Base-by-base conservation (phyloP, 1,140 invertebrate species). In the Cyphomyrmex costatus region DNA sequence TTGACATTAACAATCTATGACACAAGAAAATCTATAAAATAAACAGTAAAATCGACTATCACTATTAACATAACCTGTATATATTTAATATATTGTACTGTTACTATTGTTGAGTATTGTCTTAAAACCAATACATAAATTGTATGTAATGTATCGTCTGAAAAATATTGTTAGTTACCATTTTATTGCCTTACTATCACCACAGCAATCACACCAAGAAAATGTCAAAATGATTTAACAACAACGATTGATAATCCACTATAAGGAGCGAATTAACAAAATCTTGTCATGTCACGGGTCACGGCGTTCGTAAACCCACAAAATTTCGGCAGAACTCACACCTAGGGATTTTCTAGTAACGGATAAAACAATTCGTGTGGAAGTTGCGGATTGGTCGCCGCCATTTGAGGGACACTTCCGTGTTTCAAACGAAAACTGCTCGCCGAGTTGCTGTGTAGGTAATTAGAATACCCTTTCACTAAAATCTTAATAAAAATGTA, bases 81-180 rank as follows among this genome's bases (percentile, higher is more conserved):
- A 66, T 66, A 33, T 19, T 6, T 27, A 60, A 60, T 49, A 63
- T 68, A 51, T 68, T 24, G 14, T 66, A 49, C 16, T n/a, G n/a
- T n/a, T n/a, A n/a, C n/a, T n/a, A n/a, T n/a, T n/a, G n/a, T n/a
- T n/a, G n/a, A 7, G 3, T 24, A 36, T 30, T 30, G 49, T 84
- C 27, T 46, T n/a, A 65, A 65, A 30, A 66, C 1, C 21, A 4
- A 53, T 42, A 79, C 1, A 33, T 8, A 53, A 42, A 56, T 12
- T 53, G 30, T 6, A n/a, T n/a, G 10, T 6, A 56, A 42, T 7
- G 16, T 19, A 8, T n/a, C 1, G 2, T 36, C 2, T 10, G 8
- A 7, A 30, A 66, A 78, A 8, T 53, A 78, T 56, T 10, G 19
- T 46, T 24, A 8, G 60, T 21, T 89, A 90, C 88, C 88, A 90